Evolutionary conservation across 2,797 vertebrate genomes (phyloP), one percentile per base, ranked within the genome.

Genomic region (Prionace glauca): DNA sequence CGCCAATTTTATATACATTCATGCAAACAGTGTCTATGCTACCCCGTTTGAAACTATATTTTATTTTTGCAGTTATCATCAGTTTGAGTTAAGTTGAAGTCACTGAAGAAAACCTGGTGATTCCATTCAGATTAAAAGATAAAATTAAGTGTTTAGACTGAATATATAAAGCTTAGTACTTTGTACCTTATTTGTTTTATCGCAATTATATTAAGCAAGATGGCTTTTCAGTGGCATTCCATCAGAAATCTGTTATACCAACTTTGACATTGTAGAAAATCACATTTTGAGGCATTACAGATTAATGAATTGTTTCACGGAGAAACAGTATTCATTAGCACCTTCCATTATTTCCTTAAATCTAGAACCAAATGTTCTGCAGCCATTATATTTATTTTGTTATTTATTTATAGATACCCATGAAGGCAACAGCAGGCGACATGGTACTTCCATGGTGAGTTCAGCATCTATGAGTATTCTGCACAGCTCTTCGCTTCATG

Each of bases 401-500:
- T 95, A 26, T 16, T 74, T 95, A 12, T 32, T 95, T 77, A 96
- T 97, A 99, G 99, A 99, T 96, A 96, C 97, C 45, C 98, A 98
- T 79, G 99, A 99, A 96, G 96, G 98, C 96, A 96, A 98, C 96
- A 98, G 97, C 96, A 98, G 97, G 96, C 98, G 99, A 97, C 98
- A 98, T 14, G 98, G 98, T 90, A 97, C 97, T 94, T 98, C 98
- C 79, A 98, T 98, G 98, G 99, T 99, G 97, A 99, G 99, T 97
- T 96, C 96, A 96, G 97, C 97, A 0, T 98, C 97, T 95, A 97
- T 98, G 97, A 97, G 97, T 95, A 97, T 97, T 94, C 97, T 98
- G 96, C 97, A 97, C 97, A 98, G 97, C 96, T 97, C 97, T 95
- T 97, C 97, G 24, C 97, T 97, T 96, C 97, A 97, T 94, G 97